Base-by-base conservation (phyloP, 2,113 vertebrate genomes). In the Melanerpes formicivorus region DNA sequence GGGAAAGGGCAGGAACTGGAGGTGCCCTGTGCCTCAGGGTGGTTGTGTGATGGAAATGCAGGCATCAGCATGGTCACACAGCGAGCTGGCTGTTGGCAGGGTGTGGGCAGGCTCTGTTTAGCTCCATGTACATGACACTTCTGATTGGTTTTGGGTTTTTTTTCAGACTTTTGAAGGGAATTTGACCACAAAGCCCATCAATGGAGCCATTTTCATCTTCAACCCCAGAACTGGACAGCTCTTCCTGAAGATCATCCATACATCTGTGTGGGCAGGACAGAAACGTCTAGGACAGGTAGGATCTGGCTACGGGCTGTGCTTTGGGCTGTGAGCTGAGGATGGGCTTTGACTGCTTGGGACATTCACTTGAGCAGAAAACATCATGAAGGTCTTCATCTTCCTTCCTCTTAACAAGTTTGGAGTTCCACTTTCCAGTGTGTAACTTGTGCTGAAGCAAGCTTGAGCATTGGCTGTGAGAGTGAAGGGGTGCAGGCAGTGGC, bases 121-220 rank as follows among this genome's bases (percentile, higher is more conserved):
- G 58, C 40, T 90, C 40, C 6, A 13, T 80, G 14, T 12, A 3
- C 15, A 29, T 64, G 18, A 69, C 25, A 19, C 21, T 34, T 73
- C 42, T 44, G 42, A 44, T 42, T 22, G 0, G 60, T 52, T 78
- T 87, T 44, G 15, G 42, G 14, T 44, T 44, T 65, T 91, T 96
- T 85, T 87, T 63, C 95, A 99, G 99, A 99, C 99, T 42, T 99
- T 99, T 97, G 99, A 99, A 97, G 99, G 99, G 80, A 99, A 99
- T 91, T 98, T 99, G 97, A 99, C 99, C 48, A 99, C 99, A 2
- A 99, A 99, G 96, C 99, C 99, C 59, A 99, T 99, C 98, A 99
- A 99, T 3, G 99, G 99, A 90, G 99, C 99, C 74, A 99, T 99
- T 97, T 99, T 99, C 97, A 99, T 99, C 97, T 99, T 99, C 97